Evolutionary conservation across 2,797 vertebrate genomes (phyloP).

Genomic region (Aphelocoma californica): DNA sequence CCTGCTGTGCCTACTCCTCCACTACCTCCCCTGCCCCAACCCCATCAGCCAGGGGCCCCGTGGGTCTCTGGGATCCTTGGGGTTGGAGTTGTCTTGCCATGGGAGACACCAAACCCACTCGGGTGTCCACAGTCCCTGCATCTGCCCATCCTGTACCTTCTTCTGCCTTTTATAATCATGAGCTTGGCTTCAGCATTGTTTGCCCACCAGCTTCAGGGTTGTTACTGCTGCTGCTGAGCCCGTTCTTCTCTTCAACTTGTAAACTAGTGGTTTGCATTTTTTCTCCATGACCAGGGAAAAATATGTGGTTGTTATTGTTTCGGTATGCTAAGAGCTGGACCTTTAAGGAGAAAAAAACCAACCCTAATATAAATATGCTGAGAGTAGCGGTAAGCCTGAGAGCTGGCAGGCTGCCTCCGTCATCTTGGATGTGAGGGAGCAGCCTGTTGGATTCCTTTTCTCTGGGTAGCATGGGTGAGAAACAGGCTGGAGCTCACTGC

Average conservation of each 20-base stretch:
- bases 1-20: background rate
- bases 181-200: background rate
- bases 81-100: background rate
- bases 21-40: background rate
- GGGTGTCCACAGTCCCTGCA: background rate
- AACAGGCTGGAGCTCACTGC: background rate
- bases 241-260: background rate
- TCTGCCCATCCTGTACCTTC: background rate
- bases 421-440: background rate
- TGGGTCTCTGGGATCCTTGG: background rate
- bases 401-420: conserved; percentile 20
- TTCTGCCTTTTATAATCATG: background rate
- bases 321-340: background rate
- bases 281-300: background rate
- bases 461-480: background rate
- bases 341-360: background rate
- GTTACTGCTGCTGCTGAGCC: background rate
- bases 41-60: background rate
- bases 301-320: background rate
- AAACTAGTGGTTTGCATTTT: background rate
- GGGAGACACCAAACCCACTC: background rate
- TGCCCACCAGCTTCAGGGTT: background rate
- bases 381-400: background rate
- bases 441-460: conserved; percentile 27
- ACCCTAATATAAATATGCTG: background rate